Evolutionary conservation across 2,797 vertebrate species (phyloP), one percentile per base, ranked within the genome.

Genomic region (Typhlichthys eigenmanni): DNA sequence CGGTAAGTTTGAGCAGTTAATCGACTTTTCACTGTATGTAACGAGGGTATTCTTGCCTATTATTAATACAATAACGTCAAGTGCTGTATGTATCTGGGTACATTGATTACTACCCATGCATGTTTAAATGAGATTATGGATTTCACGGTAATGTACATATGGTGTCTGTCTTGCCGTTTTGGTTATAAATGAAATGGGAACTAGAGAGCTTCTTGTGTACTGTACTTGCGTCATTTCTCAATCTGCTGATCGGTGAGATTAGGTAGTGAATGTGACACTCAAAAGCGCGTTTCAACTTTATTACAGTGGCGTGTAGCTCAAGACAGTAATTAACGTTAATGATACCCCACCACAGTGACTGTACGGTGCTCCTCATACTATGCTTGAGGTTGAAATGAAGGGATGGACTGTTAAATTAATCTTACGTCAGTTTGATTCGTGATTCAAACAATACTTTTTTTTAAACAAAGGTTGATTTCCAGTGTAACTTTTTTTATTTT

Each of bases 1-100:
- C 47, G 69, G 60, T 74, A 74, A 80, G 65, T 85, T 69, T 66
- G 59, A 29, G 57, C 58, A 32, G 60, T 57, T 67, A 64, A 50
- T 74, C 34, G 67, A 79, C 57, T 58, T 75, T 62, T 65, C 12
- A 58, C 53, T 54, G 14, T 60, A 51, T 43, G 51, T 47, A 49
- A 17, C 56, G 16, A 34, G 56, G 58, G 24, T 24, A 64, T 29
- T 60, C 13, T 55, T 11, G 14, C 61, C 17, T 17, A 17, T 17
- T 17, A 17, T 17, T 64, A 65, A 67, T 60, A 70, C 47, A 12
- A 48, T 48, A 48, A 48, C 11, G 3, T 4, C 59, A 45, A 61
- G 58, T 24, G 14, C 1, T 2, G 29, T 50, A 3, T 17, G 24
- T 2, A 4, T 24, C 13, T 45, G 13, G 16, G 17, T 53, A 53